Evolutionary conservation across 2,113 vertebrate species (phyloP).

Genomic region (Campylomormyrus numenius): DNA sequence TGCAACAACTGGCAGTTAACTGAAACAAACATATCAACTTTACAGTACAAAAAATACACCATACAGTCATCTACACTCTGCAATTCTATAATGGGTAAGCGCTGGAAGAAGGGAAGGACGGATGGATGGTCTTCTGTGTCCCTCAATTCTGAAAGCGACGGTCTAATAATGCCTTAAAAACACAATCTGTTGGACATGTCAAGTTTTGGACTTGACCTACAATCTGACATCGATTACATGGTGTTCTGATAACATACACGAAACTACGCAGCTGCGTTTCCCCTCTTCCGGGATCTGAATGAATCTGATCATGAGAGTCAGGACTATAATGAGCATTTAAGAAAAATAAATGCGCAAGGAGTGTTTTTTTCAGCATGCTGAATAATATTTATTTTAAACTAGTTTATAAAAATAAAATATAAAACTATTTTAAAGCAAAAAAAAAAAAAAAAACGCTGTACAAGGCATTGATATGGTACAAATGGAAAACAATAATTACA

Average conservation of each 20-base stretch:
- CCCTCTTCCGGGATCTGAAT: background rate
- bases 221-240: background rate
- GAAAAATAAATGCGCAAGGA: background rate
- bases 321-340: background rate
- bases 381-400: conserved; percentile 93
- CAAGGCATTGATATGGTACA: conserved; percentile 97
- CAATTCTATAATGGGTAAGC: background rate
- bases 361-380: conserved; percentile 75
- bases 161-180: background rate
- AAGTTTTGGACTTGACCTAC: background rate
- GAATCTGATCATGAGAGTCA: background rate
- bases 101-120: background rate
- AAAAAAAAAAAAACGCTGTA: conserved; percentile 80
- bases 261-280: background rate
- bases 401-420: conserved; percentile 99
- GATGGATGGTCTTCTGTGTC: background rate
- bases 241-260: background rate
- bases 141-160: background rate
- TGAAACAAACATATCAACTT: background rate
- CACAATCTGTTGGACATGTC: background rate
- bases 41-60: background rate
- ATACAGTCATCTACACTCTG: background rate
- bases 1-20: background rate
- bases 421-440: conserved; percentile 88
- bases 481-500: conserved; percentile 92